These are phyloP conservation scores for Silurus lanzhouensis DNA, from an alignment of 2,797 vertebrate species.

Conservation along the genomic window DNA sequence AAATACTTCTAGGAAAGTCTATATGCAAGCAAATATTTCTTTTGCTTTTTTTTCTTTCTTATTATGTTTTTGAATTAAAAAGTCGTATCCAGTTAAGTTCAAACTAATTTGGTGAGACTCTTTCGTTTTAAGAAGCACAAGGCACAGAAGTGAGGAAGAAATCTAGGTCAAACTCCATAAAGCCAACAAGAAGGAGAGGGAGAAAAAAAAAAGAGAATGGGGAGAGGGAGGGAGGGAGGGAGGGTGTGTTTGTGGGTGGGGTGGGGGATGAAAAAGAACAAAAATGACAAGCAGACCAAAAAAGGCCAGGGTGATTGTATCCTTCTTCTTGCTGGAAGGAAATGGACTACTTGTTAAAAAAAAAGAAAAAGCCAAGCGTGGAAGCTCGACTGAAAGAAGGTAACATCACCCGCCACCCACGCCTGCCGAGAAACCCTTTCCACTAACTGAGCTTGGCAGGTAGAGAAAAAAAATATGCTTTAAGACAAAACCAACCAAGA, in stretches of 20 bases:
- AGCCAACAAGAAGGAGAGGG: conserved; percentile 52
- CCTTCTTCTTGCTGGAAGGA: conserved; percentile 43
- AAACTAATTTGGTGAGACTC: conserved; percentile 29
- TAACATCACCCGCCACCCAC: conserved; percentile 35
- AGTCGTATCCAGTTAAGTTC: conserved; percentile 39
- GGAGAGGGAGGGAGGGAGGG: conserved; percentile 15
- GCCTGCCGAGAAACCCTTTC: conserved; percentile 11
- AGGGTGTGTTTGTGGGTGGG: no score
- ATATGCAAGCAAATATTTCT: conserved; percentile 43
- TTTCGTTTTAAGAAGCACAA: conserved; percentile 37
- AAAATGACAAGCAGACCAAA: conserved; percentile 51
- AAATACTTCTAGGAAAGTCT: conserved; percentile 50
- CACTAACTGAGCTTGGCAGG: conserved; percentile 18
- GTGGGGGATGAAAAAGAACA: conserved; percentile 21
- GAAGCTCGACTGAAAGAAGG: conserved; percentile 36
- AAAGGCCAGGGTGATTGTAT: conserved; percentile 42
- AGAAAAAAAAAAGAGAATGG: conserved; percentile 33
- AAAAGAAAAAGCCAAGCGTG: conserved; percentile 22
- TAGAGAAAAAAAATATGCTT: conserved; percentile 5
- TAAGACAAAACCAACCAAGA: neutral
- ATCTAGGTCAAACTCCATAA: conserved; percentile 71
- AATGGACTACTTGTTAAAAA: conserved; percentile 37
- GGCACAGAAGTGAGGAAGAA: conserved; percentile 56
- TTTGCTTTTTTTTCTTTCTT: neutral
- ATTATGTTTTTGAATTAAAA: conserved; percentile 15